Evolutionary conservation across 2,113 vertebrate species (phyloP), one percentile per base, ranked within the genome.

Genomic region (Chlamydotis undulata): DNA sequence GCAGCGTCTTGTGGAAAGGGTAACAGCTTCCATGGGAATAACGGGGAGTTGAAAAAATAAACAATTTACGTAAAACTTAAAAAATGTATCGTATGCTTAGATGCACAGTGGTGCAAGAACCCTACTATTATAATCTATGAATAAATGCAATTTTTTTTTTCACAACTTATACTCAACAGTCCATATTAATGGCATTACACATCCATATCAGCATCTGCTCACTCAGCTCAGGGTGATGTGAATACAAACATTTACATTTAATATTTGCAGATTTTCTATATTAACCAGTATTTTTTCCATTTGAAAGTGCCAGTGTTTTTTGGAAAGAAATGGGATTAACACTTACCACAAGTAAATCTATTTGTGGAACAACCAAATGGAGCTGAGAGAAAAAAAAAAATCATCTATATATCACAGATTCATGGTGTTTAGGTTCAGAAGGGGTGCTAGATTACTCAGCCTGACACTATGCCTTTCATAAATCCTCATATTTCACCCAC

Each of bases 211-310:
- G 37, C 53, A 69, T 33, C 55, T 88, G 43, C 68, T 76, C 86
- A 45, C 67, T 88, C 31, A 71, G 79, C 22, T 74, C 60, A 35
- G 45, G 65, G 19, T 87, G 65, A 71, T 75, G 41, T 29, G 89
- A 95, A 94, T 89, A 61, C 67, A 90, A 95, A 93, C 31, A 73
- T 79, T 96, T 94, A 65, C 47, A 57, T 26, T 75, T 81, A 82
- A 35, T 79, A 90, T 74, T 70, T 97, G 53, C 70, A 71, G 29
- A 84, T 91, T 81, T 90, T 69, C 19, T 47, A 15, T 29, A 70
- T 67, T 88, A 86, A 86, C 12, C 76, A 45, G 49, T 39, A 65
- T 68, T 89, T 85, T 88, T 94, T n/a, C 24, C 43, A 60, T 67
- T 86, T 89, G 60, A 75, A 74, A 85, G 35, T 87, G 35, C 7